Evolutionary conservation across 2,888 invertebrate species (phyloP).

Genomic region (Minunthozetes semirufus): DNA sequence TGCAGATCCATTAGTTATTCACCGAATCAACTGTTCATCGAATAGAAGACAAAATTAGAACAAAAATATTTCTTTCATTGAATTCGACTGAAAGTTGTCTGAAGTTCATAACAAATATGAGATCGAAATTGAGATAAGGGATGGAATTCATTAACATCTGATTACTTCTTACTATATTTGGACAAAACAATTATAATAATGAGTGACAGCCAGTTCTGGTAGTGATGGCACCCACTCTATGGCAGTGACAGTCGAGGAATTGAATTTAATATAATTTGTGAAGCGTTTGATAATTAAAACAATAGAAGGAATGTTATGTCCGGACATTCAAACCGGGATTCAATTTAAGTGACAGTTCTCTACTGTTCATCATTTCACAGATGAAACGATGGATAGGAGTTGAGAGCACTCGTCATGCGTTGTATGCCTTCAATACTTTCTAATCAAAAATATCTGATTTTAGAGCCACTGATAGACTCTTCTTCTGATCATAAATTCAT

Average conservation of each 20-base stretch:
- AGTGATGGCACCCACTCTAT: not conserved
- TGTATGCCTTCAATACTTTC: too few species aligned
- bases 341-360: not conserved
- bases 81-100: not conserved
- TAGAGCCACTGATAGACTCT: too few species aligned
- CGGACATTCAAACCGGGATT: not conserved
- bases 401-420: not conserved
- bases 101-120: not conserved
- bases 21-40: constrained; percentile 20
- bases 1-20: constrained; percentile 37
- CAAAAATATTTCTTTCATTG: not conserved
- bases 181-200: constrained; percentile 11
- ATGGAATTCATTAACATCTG: not conserved
- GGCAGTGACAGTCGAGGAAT: not conserved
- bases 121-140: not conserved
- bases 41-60: not conserved
- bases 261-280: not conserved
- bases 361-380: not conserved
- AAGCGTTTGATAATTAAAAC: not conserved
- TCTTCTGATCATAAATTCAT: too few species aligned
- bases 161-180: constrained; percentile 1
- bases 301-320: not conserved
- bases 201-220: not conserved
- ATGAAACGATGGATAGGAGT: not conserved
- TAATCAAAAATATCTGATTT: too few species aligned